phyloP scores from a whole-genome alignment of 2,797 vertebrate species.

The Sandelia bainsii region DNA sequence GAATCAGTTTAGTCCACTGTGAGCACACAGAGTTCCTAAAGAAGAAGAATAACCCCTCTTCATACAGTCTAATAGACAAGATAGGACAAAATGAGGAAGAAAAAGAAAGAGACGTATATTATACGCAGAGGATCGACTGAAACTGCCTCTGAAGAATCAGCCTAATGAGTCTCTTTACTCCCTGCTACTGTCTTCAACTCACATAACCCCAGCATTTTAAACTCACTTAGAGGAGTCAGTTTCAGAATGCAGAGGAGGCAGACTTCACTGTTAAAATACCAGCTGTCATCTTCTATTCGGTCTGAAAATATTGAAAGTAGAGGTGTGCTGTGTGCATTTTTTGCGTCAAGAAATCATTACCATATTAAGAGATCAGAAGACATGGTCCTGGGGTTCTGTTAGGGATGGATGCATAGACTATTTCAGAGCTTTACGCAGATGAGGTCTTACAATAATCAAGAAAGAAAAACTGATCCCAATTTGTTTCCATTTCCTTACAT shows the following conservation, averaged over 20 bases:
- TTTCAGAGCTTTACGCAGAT: neutral
- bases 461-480: neutral
- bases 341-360: constrained; percentile 4
- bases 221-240: neutral
- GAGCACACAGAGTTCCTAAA: constrained; percentile 5
- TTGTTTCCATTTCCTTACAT: neutral
- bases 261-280: constrained; percentile 14
- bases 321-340: constrained; percentile 1
- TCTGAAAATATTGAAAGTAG: neutral
- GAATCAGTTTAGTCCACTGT: constrained; percentile 19
- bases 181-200: neutral
- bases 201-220: constrained; percentile 1
- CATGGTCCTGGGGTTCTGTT: neutral
- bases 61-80: constrained; percentile 1
- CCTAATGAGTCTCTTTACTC: constrained; percentile 1
- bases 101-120: constrained; percentile 6
- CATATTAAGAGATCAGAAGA: constrained; percentile 15
- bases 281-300: neutral
- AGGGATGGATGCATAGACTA: neutral
- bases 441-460: neutral
- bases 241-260: constrained; percentile 11
- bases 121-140: constrained; percentile 8
- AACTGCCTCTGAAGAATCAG: constrained; percentile 15
- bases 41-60: constrained; percentile 20
- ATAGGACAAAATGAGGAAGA: constrained; percentile 7